Evolutionary conservation across 35 echinoderm and acorn worm genomes (phyloP), one percentile per base, ranked within the genome.

Genomic region (Hemicentrotus pulcherrimus): DNA sequence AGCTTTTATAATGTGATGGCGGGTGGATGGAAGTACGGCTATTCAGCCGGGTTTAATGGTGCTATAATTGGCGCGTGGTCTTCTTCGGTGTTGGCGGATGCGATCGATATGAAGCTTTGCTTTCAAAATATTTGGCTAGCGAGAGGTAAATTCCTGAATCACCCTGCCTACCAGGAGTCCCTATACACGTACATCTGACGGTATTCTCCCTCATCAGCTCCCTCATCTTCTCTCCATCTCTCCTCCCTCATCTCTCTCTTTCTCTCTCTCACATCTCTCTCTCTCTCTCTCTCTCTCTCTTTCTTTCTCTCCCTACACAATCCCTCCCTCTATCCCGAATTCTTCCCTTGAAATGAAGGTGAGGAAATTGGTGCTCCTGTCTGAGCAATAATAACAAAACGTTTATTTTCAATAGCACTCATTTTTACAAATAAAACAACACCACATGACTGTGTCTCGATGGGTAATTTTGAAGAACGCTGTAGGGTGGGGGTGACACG

Each of bases 381-480:
- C 65, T 78, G 65, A 22, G 65, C 7, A 78, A 78, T 78, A 28
- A 78, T 78, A 78, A 78, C 65, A 78, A n/a, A 59, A 78, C 65
- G 65, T 78, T 78, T 28, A 78, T 78, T 78, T 78, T 78, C 65
- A 78, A 78, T 78, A 78, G 65, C 65, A 78, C 19, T 78, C 65
- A 78, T 78, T 78, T 70, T 78, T 78, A 78, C n/a, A 78, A 78
- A 78, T 78, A 78, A n/a, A 78, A n/a, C 65, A 78, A 78, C 65
- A 78, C 28, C 65, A 78, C 65, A 8, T n/a, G n/a, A n/a, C n/a
- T n/a, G 65, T 28, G 65, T n/a, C 65, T 78, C 28, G 65, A 78
- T 78, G 24, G 28, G 65, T 6, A 78, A 78, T 78, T 78, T 78
- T 2, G 50, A 55, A 55, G 50, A 55, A 55, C 10, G 50, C 6